Evolutionary conservation across 2,888 invertebrate genomes (phyloP).

Genomic region (Dromius quadrimaculatus): DNA sequence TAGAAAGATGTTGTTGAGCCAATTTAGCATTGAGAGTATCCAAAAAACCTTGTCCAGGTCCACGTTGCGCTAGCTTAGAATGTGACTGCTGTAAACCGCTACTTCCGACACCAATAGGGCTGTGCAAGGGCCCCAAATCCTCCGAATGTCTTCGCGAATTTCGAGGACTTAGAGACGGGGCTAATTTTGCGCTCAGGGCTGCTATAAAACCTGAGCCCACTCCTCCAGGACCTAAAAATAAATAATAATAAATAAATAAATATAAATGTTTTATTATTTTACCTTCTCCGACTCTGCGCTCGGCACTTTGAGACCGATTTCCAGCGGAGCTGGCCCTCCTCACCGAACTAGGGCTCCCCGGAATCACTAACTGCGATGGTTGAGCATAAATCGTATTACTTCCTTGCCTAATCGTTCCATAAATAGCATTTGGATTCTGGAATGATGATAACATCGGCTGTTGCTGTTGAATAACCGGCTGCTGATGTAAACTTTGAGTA

Average conservation of each 20-base stretch:
- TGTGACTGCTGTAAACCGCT: slow-evolving; percentile 61
- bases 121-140: slow-evolving; percentile 59
- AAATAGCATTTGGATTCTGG: slow-evolving; percentile 61
- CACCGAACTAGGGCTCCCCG: slow-evolving; percentile 69
- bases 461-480: slow-evolving; percentile 58
- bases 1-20: slow-evolving; percentile 71
- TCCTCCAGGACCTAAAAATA: slow-evolving; percentile 68
- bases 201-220: slow-evolving; percentile 78
- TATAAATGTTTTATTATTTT: slow-evolving; percentile 53
- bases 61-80: slow-evolving; percentile 65
- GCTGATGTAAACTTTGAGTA: slow-evolving; percentile 62
- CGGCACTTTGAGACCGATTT: slow-evolving; percentile 72
- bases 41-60: slow-evolving; percentile 75
- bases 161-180: slow-evolving; percentile 73
- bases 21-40: slow-evolving; percentile 86
- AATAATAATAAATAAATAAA: slow-evolving; percentile 31
- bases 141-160: slow-evolving; percentile 69
- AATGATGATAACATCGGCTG: slow-evolving; percentile 64
- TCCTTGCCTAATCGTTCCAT: slow-evolving; percentile 59
- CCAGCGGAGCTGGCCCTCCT: slow-evolving; percentile 66
- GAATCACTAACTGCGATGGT: slow-evolving; percentile 66
- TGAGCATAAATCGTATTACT: slow-evolving; percentile 67
- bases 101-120: slow-evolving; percentile 27
- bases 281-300: slow-evolving; percentile 70
- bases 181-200: slow-evolving; percentile 77